Conservation (phyloP, 1,140 invertebrate genomes). For the Ostrea edulis region DNA sequence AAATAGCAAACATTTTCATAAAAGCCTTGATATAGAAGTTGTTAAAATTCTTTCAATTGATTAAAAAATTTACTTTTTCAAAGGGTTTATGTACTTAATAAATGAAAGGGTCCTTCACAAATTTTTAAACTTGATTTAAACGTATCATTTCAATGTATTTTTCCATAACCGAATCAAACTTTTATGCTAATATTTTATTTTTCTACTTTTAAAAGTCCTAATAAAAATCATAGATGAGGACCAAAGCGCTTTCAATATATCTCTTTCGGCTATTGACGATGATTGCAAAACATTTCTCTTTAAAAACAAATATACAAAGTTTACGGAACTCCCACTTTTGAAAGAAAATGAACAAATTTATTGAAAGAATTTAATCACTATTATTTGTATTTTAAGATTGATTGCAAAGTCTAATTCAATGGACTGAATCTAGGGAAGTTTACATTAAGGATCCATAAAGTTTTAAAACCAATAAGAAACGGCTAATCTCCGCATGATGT, state of each 20-base stretch:
- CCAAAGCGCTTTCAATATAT: neutral
- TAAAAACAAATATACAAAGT: conserved; percentile 30
- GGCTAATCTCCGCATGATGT: conserved; percentile 22
- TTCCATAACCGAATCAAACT: conserved; percentile 18
- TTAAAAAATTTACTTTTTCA: conserved; percentile 30
- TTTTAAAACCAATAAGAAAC: conserved; percentile 27
- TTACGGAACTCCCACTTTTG: conserved; percentile 23
- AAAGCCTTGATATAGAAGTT: neutral
- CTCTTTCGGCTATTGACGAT: conserved; percentile 5
- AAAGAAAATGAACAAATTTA: conserved; percentile 38
- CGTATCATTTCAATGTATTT: conserved; percentile 22
- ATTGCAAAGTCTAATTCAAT: conserved; percentile 33
- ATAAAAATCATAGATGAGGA: conserved; percentile 34
- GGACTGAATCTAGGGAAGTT: conserved; percentile 15
- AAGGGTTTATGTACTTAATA: conserved; percentile 21
- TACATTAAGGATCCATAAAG: conserved; percentile 35
- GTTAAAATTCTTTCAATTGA: conserved; percentile 30
- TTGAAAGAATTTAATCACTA: conserved; percentile 33
- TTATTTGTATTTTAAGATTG: conserved; percentile 34
- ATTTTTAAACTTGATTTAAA: neutral
- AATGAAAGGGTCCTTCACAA: neutral
- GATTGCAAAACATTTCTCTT: conserved; percentile 24
- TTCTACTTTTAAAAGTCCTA: conserved; percentile 28
- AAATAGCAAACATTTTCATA: conserved; percentile 13
- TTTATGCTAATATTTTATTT: conserved; percentile 37